A percentile compares a stretch with the other conserved stretches of the same genome.
phyloP scores from a whole-genome alignment of 2,113 vertebrate genomes.

The Pygoscelis adeliae region DNA sequence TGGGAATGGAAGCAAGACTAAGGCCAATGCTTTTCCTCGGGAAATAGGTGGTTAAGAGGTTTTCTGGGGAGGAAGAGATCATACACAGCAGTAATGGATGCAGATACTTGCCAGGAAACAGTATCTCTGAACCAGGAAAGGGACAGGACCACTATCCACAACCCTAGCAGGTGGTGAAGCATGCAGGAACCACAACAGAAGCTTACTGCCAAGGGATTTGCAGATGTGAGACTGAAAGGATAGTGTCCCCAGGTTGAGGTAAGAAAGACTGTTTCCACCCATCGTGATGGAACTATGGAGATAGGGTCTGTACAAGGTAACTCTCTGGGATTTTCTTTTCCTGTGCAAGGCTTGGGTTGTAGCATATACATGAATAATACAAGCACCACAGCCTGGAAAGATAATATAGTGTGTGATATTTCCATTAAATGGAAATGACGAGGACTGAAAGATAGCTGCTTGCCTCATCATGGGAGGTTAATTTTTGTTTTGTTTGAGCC shows the following conservation, averaged over 20 bases:
- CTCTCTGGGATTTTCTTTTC: neutral
- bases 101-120: neutral
- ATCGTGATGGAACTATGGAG: neutral
- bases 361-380: neutral
- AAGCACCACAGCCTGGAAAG: neutral
- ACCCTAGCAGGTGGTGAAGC: neutral
- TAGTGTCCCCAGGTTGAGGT: neutral
- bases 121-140: neutral
- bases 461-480: neutral
- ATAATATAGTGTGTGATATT: neutral
- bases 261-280: neutral
- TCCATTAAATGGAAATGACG: neutral
- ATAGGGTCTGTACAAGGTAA: neutral
- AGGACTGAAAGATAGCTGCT: neutral
- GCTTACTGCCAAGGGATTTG: neutral
- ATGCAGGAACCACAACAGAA: neutral
- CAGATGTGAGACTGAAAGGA: neutral
- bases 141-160: neutral
- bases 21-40: neutral
- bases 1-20: neutral
- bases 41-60: neutral
- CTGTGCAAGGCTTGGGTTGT: neutral
- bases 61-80: neutral
- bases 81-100: neutral
- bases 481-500: neutral